Evolutionary conservation across 2,113 vertebrate genomes (phyloP), one percentile per base, ranked within the genome.

Genomic region (Embiotoca jacksoni): DNA sequence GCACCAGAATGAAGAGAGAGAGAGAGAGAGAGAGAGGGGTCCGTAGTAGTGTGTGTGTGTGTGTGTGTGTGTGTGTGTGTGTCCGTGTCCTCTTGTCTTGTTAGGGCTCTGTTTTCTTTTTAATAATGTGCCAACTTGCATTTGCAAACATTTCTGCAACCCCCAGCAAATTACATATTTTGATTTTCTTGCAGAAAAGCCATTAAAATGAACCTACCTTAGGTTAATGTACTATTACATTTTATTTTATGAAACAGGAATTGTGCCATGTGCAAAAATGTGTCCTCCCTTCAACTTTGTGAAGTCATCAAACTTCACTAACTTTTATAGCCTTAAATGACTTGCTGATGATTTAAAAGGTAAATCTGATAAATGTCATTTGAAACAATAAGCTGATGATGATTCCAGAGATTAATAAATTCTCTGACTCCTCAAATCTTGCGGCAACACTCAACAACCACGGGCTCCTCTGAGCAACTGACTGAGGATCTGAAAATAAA

Each of bases 1-100:
- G 68, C 61, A 83, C 41, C 59, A 57, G 67, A 82, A 84, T 5
- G 39, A 83, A 82, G 68, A 76, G 61, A 73, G 68, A 73, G 59
- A 68, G 16, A 44, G 41, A 11, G 41, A 63, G 23, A 82, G 68
- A 44, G 41, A 11, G 41, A 63, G 23, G 16, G 6, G 57, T 59
- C 49, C 49, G 59, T 66, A 70, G 71, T 33, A 15, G 41, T 47
- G 57, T 41, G 74, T 59, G 37, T 70, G 50, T 57, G 50, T 50
- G 68, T 66, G 7, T 54, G 57, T 74, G 46, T 69, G 33, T 65
- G 57, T 74, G 46, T 69, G 33, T 65, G 41, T 47, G 57, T 41
- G 23, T 23, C 23, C 23, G 33, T 65, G 30, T 61, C 14, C 41
- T 46, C 8, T 35, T 44, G 47, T 73, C 41, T 46, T 72, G 67